Conservation (phyloP, 2,888 invertebrate species). For the Criorhina ranunculi region DNA sequence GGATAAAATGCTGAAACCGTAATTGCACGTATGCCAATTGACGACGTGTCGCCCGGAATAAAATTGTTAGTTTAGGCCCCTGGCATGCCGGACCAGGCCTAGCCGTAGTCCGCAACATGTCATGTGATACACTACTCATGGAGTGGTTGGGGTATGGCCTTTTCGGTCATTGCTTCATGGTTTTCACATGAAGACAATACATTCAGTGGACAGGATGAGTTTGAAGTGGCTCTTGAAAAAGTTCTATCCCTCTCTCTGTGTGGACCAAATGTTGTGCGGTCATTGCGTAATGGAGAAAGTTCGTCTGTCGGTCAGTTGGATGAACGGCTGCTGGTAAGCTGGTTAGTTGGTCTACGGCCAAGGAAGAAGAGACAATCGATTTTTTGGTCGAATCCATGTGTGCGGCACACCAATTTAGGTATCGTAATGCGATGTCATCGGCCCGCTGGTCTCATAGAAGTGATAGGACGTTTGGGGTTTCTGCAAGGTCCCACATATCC, state of each 20-base stretch:
- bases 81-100: conserved; percentile 41
- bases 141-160: conserved; percentile 33
- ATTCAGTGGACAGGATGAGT: conserved; percentile 51
- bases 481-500: conserved; percentile 20
- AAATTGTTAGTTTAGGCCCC: conserved; percentile 72
- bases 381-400: conserved; percentile 24
- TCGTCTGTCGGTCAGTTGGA: conserved; percentile 55
- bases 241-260: neutral
- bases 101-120: conserved; percentile 13
- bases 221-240: conserved; percentile 51
- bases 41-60: conserved; percentile 72
- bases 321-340: conserved; percentile 29
- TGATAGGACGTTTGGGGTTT: conserved; percentile 43
- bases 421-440: conserved; percentile 68
- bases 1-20: conserved; percentile 67
- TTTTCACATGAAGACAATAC: conserved; percentile 68
- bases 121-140: neutral
- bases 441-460: conserved; percentile 17
- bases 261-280: conserved; percentile 60
- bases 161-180: conserved; percentile 67
- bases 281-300: conserved; percentile 73
- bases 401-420: conserved; percentile 56
- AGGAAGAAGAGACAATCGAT: conserved; percentile 57
- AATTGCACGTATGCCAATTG: conserved; percentile 76
- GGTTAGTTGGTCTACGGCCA: conserved; percentile 50